These are phyloP conservation scores for Copsychus sechellarum DNA, from an alignment of 2,113 vertebrate genomes.

Conservation along the genomic window DNA sequence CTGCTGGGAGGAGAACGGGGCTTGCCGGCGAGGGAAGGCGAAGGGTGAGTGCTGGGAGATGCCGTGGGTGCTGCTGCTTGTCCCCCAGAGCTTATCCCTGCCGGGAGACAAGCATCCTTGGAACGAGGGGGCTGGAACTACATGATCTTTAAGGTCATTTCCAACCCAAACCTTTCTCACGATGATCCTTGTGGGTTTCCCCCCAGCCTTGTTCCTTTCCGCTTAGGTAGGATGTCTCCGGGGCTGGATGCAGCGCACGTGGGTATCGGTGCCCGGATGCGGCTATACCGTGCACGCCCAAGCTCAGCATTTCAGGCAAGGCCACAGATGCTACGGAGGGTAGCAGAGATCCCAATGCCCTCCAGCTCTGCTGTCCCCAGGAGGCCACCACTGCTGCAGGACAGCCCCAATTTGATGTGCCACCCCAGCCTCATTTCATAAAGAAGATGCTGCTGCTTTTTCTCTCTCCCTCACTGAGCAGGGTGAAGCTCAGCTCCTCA, in stretches of 20 bases:
- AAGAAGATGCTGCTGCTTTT: neutral
- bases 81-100: neutral
- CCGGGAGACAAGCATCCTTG: neutral
- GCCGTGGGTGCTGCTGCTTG: neutral
- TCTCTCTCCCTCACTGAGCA: neutral
- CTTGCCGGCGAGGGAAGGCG: neutral
- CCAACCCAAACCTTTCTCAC: neutral
- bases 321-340: accelerated
- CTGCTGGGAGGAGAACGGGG: neutral
- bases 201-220: neutral
- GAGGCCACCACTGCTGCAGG: neutral
- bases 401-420: neutral
- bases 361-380: neutral
- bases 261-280: neutral
- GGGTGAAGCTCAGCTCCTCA: neutral
- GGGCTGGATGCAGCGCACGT: neutral
- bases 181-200: neutral
- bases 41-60: neutral
- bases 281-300: neutral
- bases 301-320: neutral
- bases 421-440: neutral
- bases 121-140: neutral
- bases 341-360: neutral
- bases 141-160: neutral
- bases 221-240: neutral